phyloP scores from a whole-genome alignment of 64 coral and sea anemone species.

The Exaiptasia diaphana region DNA sequence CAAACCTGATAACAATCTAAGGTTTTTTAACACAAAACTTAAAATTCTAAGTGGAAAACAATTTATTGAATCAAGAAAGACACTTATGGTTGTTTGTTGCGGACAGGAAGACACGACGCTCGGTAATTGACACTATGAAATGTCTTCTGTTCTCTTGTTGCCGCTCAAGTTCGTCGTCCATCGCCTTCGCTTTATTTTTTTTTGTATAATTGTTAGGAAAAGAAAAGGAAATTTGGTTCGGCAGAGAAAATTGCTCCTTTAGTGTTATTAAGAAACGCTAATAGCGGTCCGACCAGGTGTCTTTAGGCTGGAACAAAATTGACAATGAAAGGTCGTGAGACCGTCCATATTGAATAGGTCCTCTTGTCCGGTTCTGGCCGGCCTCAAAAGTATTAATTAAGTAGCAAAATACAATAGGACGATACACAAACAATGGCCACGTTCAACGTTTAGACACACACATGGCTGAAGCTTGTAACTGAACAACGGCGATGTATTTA shows the following conservation, averaged over 20 bases:
- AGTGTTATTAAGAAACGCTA: conserved; percentile 19
- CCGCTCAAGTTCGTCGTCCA: conserved; percentile 28
- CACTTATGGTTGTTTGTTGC: neutral
- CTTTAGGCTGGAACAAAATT: conserved; percentile 19
- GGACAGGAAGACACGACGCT: neutral
- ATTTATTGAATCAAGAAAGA: neutral
- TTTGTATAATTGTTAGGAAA: conserved; percentile 49
- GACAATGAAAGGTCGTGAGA: conserved; percentile 41
- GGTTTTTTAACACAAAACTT: neutral
- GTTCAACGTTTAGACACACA: neutral
- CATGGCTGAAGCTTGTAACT: conserved; percentile 20
- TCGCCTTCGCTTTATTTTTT: conserved; percentile 32
- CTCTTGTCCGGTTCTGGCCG: neutral
- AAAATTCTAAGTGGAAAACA: neutral
- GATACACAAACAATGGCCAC: conserved; percentile 37
- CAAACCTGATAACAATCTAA: neutral
- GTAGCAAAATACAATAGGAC: conserved; percentile 32
- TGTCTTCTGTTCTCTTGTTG: conserved; percentile 26
- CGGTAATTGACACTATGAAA: conserved; percentile 53
- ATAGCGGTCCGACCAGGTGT: conserved; percentile 40
- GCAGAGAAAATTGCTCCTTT: conserved; percentile 55
- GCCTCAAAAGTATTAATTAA: conserved; percentile 81
- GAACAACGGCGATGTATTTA: neutral
- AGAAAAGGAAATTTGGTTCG: conserved; percentile 53
- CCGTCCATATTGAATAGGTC: conserved; percentile 27